Evolutionary conservation across 2,888 invertebrate genomes (phyloP).

Genomic region (Cryptocheilus praepositus): DNA sequence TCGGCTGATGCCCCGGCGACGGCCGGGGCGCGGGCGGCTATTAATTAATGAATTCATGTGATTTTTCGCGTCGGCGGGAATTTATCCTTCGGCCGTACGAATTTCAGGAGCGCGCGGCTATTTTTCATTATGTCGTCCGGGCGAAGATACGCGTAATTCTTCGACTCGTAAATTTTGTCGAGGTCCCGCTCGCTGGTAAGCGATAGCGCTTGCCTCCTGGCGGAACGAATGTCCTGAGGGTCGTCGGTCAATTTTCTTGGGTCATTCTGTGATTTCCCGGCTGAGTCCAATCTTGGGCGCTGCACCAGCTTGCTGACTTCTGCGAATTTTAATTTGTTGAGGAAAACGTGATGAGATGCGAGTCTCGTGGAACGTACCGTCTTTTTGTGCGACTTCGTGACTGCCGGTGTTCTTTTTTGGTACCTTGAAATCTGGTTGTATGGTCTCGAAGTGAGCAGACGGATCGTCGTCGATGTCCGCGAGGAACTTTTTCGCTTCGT

Average conservation of each 20-base stretch:
- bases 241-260: too few species aligned
- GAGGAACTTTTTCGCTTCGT: not conserved
- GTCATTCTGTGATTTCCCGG: not conserved
- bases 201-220: not conserved
- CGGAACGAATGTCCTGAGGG: not conserved
- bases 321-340: not conserved
- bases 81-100: not conserved
- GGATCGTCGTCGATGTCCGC: not conserved
- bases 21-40: too few species aligned
- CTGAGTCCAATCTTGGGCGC: too few species aligned
- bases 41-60: too few species aligned
- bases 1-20: too few species aligned
- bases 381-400: too few species aligned
- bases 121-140: slow-evolving; percentile 34
- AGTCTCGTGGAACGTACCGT: not conserved
- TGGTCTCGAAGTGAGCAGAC: not conserved
- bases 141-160: slow-evolving; percentile 61
- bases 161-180: slow-evolving; percentile 57
- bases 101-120: slow-evolving; percentile 5
- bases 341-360: not conserved
- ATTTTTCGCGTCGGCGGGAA: too few species aligned
- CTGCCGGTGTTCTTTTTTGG: too few species aligned
- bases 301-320: not conserved
- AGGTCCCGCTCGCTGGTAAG: slow-evolving; percentile 33
- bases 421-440: not conserved